Conservation (phyloP, 2,113 vertebrate species). For the Apteryx owenii region DNA sequence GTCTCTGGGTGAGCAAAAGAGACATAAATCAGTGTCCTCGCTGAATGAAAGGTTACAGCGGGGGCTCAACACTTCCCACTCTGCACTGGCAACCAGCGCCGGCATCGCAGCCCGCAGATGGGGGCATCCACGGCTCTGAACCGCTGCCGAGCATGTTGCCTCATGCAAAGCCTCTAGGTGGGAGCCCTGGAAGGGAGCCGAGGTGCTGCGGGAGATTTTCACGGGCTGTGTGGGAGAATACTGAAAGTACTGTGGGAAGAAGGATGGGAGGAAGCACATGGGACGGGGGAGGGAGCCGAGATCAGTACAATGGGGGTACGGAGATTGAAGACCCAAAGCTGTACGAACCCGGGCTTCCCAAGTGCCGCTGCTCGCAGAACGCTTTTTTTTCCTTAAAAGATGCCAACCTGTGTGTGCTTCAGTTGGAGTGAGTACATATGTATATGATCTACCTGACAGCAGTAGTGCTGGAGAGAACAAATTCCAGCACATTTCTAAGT, state of each 20-base stretch:
- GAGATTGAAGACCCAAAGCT: background rate
- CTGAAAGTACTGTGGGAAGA: background rate
- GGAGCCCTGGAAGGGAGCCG: background rate
- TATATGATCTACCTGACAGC: background rate
- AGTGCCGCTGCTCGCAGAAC: fast-evolving
- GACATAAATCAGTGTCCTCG: no score
- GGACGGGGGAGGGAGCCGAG: background rate
- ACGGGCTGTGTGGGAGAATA: no score
- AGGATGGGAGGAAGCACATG: background rate
- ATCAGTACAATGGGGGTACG: fast-evolving
- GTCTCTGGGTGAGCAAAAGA: no score
- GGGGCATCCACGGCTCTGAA: no score
- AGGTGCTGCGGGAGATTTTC: no score
- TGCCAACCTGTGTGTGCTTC: fast-evolving
- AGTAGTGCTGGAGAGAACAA: fast-evolving
- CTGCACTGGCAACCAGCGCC: no score
- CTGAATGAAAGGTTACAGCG: no score
- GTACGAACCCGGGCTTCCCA: fast-evolving
- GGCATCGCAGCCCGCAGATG: no score
- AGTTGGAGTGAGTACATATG: background rate
- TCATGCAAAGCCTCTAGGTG: background rate
- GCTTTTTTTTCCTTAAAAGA: background rate
- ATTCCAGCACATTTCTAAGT: background rate
- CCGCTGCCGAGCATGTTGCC: no score
- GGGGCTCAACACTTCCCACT: no score